Base-by-base conservation (phyloP, 2,797 vertebrate genomes). In the Merluccius polli region DNA sequence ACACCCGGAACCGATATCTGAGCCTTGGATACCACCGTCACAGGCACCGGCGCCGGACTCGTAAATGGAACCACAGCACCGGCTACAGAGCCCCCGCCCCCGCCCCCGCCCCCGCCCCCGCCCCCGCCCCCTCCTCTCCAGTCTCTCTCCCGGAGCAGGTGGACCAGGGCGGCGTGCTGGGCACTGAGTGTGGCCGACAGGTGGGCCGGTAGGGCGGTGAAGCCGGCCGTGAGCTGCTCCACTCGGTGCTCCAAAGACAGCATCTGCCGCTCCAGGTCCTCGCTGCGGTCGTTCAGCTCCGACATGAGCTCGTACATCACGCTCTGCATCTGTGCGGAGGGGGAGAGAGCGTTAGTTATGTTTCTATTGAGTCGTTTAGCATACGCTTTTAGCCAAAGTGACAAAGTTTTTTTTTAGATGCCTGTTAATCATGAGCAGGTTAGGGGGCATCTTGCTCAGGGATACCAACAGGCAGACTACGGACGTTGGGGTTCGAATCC, bases 281-380 rank as follows among this genome's bases (percentile, higher is more conserved):
- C 94, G 0, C 94, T 95, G 89, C 94, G 93, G 82, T 95, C 94
- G 32, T 95, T 95, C 77, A 95, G 91, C 89, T 95, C 94, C 1
- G 94, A 94, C 94, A 95, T 95, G 73, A 95, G 93, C 87, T 95
- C 94, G 29, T 95, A 95, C 94, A 95, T 95, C 84, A 95, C 94
- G 3, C 93, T 95, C 87, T 29, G 59, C 31, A 36, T 16, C 27
- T 27, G 67, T 32, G 27, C 24, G 83, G 18, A 9, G 27, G 59
- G 13, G 29, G 48, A 36, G 10, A 7, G 7, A 11, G 65, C 33
- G 8, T 35, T 35, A 35, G 16, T 16, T 11, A 18, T 68, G 67
- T 11, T 69, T 69, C 6, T 8, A 41, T 36, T 68, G 36, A 7
- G 8, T 1, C 6, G 4, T 41, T 41, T 41, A 41, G 38, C 38